A percentile compares a stretch with the other conserved stretches of the same genome.
Conservation (phyloP, 2,797 vertebrate species). For the Todus mexicanus region DNA sequence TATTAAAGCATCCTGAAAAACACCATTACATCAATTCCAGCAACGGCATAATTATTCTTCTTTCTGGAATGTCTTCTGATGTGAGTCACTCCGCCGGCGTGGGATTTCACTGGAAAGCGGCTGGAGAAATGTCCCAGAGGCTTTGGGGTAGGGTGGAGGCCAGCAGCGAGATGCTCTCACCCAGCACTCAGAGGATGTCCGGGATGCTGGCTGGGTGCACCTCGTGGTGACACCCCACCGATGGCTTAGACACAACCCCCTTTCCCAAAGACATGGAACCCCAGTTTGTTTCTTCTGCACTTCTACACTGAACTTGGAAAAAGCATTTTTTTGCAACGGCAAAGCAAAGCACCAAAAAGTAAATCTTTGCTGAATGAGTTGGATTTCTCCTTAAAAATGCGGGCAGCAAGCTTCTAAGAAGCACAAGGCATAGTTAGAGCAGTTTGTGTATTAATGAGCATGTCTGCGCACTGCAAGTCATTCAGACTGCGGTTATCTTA, state of each 20-base stretch:
- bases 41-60: conserved; percentile 74
- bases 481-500: not conserved
- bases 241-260: not conserved
- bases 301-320: not conserved
- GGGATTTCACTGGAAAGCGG: conserved; percentile 69
- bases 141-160: conserved; percentile 11
- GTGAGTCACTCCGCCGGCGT: conserved; percentile 74
- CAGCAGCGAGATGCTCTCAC: not conserved
- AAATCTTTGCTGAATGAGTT: not conserved
- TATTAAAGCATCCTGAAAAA: conserved; percentile 78
- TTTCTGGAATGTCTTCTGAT: conserved; percentile 80
- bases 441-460: not conserved
- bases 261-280: not conserved
- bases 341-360: not conserved
- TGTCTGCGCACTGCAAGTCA: not conserved
- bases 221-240: not conserved
- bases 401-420: not conserved
- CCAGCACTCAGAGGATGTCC: not conserved
- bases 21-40: conserved; percentile 78
- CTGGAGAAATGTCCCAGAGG: conserved; percentile 69
- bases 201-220: not conserved
- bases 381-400: not conserved
- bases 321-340: not conserved
- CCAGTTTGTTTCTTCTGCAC: not conserved
- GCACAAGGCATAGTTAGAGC: not conserved